A percentile compares a stretch with the other conserved stretches of the same genome.
phyloP scores from a whole-genome alignment of 2,797 vertebrate genomes.

The Myotis findleyi region DNA sequence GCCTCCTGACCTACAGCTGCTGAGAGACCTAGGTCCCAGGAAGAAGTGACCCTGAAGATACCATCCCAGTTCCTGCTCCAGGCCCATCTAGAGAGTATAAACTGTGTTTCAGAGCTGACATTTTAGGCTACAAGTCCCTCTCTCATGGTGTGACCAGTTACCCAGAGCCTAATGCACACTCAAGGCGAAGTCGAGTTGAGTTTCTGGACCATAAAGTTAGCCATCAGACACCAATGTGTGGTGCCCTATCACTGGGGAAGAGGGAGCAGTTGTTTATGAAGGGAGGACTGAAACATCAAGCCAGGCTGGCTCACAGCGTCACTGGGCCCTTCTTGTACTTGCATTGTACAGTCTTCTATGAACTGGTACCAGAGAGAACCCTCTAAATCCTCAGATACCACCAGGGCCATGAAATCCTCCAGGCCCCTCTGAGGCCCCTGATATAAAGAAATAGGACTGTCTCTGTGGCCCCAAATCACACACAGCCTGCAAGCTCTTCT shows the following conservation, averaged over 20 bases:
- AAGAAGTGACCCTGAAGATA: neutral
- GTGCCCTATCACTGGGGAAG: accelerated
- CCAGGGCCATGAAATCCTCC: neutral
- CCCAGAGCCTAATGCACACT: neutral
- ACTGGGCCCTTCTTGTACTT: accelerated
- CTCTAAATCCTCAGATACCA: neutral
- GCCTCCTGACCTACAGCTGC: neutral
- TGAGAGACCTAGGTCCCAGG: neutral
- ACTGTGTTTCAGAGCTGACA: neutral
- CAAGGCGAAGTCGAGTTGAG: neutral
- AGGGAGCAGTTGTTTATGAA: neutral
- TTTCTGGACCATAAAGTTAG: neutral
- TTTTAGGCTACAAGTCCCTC: neutral
- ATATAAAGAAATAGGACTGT: neutral
- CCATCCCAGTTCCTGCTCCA: neutral
- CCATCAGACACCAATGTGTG: too few species aligned
- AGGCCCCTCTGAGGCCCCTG: neutral
- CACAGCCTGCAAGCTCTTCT: neutral
- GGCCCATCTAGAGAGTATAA: neutral
- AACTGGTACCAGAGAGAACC: neutral
- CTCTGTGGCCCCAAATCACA: neutral
- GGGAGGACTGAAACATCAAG: neutral
- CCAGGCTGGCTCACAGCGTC: neutral
- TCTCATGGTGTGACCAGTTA: neutral
- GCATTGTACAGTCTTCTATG: neutral